These are phyloP conservation scores for Aquatica leii DNA, from an alignment of 2,888 invertebrate species.

Conservation along the genomic window DNA sequence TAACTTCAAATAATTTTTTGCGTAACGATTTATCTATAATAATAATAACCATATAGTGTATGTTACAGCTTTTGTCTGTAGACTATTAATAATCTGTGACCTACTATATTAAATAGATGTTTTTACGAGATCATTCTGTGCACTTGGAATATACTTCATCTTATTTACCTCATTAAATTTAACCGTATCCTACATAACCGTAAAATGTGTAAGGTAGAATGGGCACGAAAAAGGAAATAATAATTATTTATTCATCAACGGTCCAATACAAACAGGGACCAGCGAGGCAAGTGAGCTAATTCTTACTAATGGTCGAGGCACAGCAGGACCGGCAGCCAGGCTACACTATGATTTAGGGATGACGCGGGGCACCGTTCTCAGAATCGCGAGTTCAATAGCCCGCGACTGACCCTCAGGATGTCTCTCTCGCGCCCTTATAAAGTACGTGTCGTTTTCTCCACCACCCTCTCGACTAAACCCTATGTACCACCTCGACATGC, in stretches of 20 bases:
- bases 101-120: too few species aligned
- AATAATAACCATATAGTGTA: too few species aligned
- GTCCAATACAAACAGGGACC: conserved; percentile 36
- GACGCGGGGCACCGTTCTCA: conserved; percentile 45
- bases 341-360: conserved; percentile 47
- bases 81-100: too few species aligned
- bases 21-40: too few species aligned
- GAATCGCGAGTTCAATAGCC: conserved; percentile 61
- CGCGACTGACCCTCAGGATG: conserved; percentile 64
- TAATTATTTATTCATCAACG: conserved; percentile 42
- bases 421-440: conserved; percentile 60
- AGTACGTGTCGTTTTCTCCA: conserved; percentile 60
- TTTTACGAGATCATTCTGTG: too few species aligned
- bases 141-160: not conserved
- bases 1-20: too few species aligned
- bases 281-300: conserved; percentile 42
- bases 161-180: conserved; percentile 26
- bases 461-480: conserved; percentile 41
- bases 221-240: conserved; percentile 29
- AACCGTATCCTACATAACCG: conserved; percentile 24
- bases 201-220: conserved; percentile 26
- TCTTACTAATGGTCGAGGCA: conserved; percentile 48
- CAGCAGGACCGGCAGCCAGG: conserved; percentile 41
- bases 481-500: conserved; percentile 43
- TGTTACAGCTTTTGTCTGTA: too few species aligned